phyloP scores from a whole-genome alignment of 2,797 vertebrate species.

The Borostomias antarcticus region DNA sequence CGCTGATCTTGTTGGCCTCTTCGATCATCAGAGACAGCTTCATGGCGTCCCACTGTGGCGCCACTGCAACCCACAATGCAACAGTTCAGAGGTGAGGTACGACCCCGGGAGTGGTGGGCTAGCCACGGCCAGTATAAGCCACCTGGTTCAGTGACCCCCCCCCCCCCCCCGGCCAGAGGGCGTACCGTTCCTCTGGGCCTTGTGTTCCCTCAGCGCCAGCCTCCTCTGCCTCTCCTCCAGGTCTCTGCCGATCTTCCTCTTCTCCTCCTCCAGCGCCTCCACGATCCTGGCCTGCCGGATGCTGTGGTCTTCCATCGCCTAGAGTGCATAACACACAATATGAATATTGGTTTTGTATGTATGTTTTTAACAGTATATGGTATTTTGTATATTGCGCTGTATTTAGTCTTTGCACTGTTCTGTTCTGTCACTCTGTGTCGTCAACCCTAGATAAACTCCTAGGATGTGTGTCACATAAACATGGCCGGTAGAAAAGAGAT shows the following conservation, averaged over 20 bases:
- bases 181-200: conserved; percentile 59
- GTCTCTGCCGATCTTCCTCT: conserved; percentile 88
- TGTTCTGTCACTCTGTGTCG: too few species aligned
- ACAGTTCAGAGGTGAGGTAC: neutral
- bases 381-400: too few species aligned
- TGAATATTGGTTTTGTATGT: too few species aligned
- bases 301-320: conserved; percentile 89
- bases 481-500: too few species aligned
- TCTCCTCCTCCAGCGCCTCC: conserved; percentile 91
- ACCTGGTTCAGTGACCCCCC: too few species aligned
- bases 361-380: too few species aligned
- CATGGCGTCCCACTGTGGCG: conserved; percentile 88
- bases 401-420: too few species aligned
- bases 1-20: conserved; percentile 92
- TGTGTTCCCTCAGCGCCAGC: conserved; percentile 59
- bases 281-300: conserved; percentile 88
- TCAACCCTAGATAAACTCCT: too few species aligned
- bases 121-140: too few species aligned
- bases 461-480: too few species aligned
- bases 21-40: conserved; percentile 95
- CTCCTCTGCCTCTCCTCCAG: conserved; percentile 80
- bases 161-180: too few species aligned
- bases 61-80: conserved; percentile 62
- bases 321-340: conserved; percentile 33
- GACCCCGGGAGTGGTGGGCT: neutral